These are phyloP conservation scores for Antheraea assamensis DNA, from an alignment of 2,888 invertebrate species.

Conservation along the genomic window DNA sequence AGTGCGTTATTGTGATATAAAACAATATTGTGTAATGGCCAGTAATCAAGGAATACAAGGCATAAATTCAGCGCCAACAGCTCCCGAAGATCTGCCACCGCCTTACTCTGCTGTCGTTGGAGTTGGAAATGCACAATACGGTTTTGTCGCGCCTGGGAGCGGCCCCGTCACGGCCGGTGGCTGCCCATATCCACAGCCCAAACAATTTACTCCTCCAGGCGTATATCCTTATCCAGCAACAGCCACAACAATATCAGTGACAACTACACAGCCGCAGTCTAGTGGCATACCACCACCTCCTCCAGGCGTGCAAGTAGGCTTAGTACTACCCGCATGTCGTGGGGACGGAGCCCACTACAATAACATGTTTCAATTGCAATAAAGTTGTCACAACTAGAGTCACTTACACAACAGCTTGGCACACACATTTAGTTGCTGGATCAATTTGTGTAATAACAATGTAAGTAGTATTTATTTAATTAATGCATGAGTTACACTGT, in stretches of 20 bases:
- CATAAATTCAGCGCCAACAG: conserved; percentile 49
- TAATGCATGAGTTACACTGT: background rate
- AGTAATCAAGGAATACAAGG: conserved; percentile 41
- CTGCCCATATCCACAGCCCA: conserved; percentile 52
- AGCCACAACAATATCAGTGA: conserved; percentile 44
- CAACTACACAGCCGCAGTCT: conserved; percentile 55
- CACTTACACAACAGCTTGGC: conserved; percentile 76
- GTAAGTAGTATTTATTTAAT: conserved; percentile 50
- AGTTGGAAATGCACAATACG: conserved; percentile 70
- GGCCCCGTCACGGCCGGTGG: conserved; percentile 32
- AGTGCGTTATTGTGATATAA: background rate
- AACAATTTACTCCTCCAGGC: conserved; percentile 67
- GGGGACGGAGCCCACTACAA: conserved; percentile 72
- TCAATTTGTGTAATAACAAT: conserved; percentile 74
- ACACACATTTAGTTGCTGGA: conserved; percentile 75
- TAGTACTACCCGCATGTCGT: conserved; percentile 68
- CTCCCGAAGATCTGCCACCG: conserved; percentile 72
- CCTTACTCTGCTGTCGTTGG: conserved; percentile 74
- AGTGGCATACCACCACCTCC: conserved; percentile 50
- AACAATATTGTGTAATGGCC: conserved; percentile 48
- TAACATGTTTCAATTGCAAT: conserved; percentile 72
- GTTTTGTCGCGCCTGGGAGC: conserved; percentile 52
- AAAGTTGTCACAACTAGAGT: conserved; percentile 76
- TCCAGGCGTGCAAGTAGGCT: conserved; percentile 58
- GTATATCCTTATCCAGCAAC: conserved; percentile 66